Evolutionary conservation across 1,140 invertebrate species (phyloP).

Genomic region (Eriocheir sinensis): DNA sequence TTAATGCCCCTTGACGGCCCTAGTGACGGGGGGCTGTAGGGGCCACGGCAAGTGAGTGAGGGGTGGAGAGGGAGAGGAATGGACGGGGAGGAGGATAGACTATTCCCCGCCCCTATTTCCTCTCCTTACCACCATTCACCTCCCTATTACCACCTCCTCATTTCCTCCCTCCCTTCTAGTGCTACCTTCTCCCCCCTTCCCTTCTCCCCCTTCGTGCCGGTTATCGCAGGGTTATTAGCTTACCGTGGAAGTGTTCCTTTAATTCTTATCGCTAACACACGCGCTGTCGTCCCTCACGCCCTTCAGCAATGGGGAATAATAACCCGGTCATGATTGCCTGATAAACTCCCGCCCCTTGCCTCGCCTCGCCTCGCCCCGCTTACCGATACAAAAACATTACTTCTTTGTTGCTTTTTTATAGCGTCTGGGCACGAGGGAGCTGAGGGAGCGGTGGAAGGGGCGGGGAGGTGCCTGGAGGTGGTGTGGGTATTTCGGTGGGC

Average conservation of each 20-base stretch:
- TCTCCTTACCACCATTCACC: neutral
- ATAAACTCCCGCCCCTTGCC: neutral
- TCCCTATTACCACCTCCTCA: neutral
- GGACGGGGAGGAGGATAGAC: neutral
- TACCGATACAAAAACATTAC: neutral
- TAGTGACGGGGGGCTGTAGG: neutral
- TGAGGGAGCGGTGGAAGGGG: no score
- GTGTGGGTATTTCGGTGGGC: neutral
- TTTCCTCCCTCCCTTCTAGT: neutral
- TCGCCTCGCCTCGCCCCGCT: neutral
- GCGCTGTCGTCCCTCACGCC: neutral
- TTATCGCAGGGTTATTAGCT: slow-evolving; percentile 27
- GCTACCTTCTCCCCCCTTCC: neutral
- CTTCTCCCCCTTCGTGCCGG: slow-evolving; percentile 19
- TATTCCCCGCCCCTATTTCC: neutral
- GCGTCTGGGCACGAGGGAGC: no score
- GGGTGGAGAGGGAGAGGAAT: neutral
- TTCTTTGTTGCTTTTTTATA: slow-evolving; percentile 5
- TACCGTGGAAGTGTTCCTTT: slow-evolving; percentile 42
- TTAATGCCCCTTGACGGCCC: neutral
- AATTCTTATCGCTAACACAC: slow-evolving; percentile 45
- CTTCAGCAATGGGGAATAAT: neutral
- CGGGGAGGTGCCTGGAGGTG: neutral
- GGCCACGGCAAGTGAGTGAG: neutral
- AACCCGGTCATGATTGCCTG: neutral